Conservation (phyloP, 2,797 vertebrate genomes). For the Eurystomus glaucurus region DNA sequence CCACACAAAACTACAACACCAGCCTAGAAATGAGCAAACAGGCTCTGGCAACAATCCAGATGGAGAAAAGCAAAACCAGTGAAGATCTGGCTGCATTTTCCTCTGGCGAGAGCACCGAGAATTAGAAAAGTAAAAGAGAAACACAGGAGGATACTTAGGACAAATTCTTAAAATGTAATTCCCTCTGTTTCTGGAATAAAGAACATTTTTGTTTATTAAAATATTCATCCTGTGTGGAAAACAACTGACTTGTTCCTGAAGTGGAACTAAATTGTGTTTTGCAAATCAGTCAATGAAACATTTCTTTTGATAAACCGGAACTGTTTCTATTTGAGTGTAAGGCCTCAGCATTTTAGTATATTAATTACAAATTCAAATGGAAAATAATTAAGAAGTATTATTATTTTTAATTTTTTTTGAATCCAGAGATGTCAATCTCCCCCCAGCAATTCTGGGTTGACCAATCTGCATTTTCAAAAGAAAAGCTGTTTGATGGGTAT, state of each 20-base stretch:
- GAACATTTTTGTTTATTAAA: neutral
- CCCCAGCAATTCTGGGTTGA: neutral
- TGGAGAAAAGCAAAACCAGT: slow-evolving; percentile 61
- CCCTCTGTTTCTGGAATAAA: neutral
- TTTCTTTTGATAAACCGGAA: neutral
- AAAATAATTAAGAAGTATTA: neutral
- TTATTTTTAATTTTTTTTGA: neutral
- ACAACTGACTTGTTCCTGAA: neutral
- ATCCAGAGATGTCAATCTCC: neutral
- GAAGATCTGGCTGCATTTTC: slow-evolving; percentile 34
- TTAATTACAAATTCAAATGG: neutral
- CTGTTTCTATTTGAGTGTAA: neutral
- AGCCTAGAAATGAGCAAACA: slow-evolving; percentile 62
- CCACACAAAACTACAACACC: slow-evolving; percentile 58
- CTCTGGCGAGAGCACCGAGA: slow-evolving; percentile 15
- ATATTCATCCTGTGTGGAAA: neutral
- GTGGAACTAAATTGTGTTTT: neutral
- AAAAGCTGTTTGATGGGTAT: neutral
- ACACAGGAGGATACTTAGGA: neutral
- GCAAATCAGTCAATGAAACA: neutral
- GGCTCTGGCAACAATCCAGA: slow-evolving; percentile 45
- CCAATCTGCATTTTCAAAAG: neutral
- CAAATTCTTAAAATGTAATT: neutral
- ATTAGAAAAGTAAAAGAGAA: neutral
- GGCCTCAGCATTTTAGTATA: neutral